Base-by-base conservation (phyloP, 2,797 vertebrate genomes). In the Nasua narica region DNA sequence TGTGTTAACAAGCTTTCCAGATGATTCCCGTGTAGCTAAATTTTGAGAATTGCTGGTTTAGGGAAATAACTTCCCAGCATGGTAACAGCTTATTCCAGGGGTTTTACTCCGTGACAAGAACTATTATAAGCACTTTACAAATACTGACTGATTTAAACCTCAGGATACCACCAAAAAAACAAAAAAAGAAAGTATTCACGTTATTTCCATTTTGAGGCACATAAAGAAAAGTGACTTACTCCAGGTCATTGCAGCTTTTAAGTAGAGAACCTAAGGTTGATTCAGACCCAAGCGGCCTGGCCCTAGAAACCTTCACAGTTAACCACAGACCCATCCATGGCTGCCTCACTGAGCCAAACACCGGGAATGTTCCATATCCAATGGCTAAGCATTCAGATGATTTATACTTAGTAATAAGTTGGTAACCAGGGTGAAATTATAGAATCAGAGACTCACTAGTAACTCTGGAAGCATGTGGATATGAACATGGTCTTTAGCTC, bases 361-460 rank as follows among this genome's bases (percentile, higher is more conserved):
- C 2, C 43, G 54, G 46, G 56, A 60, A 58, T n/a, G 50, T 83
- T 58, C 54, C 37, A 21, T 35, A 37, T 21, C 16, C 69, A 88
- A 27, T 7, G n/a, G 67, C 37, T n/a, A 87, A 82, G 35, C 14
- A 16, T 37, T 65, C 67, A 40, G n/a, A 79, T 40, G 69, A 72
- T 84, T 84, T 69, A 72, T n/a, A 70, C 25, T 21, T n/a, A 74
- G 43, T 79, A 91, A 54, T 70, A 86, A 58, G 27, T 65, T 25
- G 32, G 50, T 16, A 37, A 76, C 35, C 52, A 40, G 23, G 4
- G n/a, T 65, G n/a, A 3, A 91, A 46, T 94, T 54, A 77, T 3
- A 69, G 56, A 79, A 46, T 46, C 50, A 52, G 60, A 2, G 52
- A 37, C 27, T 60, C 72, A 78, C 12, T 52, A 67, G 79, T 52